Evolutionary conservation across 1,140 invertebrate species (phyloP).

Genomic region (Archivesica marissinica): DNA sequence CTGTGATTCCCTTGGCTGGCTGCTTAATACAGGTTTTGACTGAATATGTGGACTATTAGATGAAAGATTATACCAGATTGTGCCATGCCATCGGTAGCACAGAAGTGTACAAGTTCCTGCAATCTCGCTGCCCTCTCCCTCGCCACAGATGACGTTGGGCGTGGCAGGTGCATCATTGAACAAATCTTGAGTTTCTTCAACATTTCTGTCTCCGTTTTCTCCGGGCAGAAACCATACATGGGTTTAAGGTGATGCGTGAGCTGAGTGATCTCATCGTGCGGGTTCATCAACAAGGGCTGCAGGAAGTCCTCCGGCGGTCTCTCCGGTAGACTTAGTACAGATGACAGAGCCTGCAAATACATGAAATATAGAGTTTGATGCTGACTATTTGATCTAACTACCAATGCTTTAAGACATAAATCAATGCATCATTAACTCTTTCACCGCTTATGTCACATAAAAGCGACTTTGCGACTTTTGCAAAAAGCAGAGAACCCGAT

Average conservation of each 20-base stretch:
- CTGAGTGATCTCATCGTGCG: slow-evolving; percentile 78
- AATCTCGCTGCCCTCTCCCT: slow-evolving; percentile 80
- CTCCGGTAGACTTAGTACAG: slow-evolving; percentile 74
- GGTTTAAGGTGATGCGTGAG: slow-evolving; percentile 78
- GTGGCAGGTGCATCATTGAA: slow-evolving; percentile 65
- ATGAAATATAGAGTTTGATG: no score
- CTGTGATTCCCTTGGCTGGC: no score
- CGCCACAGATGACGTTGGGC: slow-evolving; percentile 69
- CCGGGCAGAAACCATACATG: slow-evolving; percentile 80
- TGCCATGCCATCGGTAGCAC: slow-evolving; percentile 75
- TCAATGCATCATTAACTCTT: no score
- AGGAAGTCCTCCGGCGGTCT: slow-evolving; percentile 66
- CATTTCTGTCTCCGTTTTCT: slow-evolving; percentile 80
- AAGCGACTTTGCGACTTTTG: no score
- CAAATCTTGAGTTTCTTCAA: slow-evolving; percentile 71
- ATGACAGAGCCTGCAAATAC: slow-evolving; percentile 72
- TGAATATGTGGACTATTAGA: neutral
- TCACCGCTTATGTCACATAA: no score
- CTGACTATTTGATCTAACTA: no score
- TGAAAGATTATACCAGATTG: slow-evolving; percentile 73
- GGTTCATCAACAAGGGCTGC: slow-evolving; percentile 79
- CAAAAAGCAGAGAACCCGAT: no score
- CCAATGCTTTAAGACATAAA: no score
- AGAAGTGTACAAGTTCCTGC: slow-evolving; percentile 83
- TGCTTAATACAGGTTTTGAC: no score